Evolutionary conservation across 2,113 vertebrate genomes (phyloP).

Genomic region (Electrona antarctica): DNA sequence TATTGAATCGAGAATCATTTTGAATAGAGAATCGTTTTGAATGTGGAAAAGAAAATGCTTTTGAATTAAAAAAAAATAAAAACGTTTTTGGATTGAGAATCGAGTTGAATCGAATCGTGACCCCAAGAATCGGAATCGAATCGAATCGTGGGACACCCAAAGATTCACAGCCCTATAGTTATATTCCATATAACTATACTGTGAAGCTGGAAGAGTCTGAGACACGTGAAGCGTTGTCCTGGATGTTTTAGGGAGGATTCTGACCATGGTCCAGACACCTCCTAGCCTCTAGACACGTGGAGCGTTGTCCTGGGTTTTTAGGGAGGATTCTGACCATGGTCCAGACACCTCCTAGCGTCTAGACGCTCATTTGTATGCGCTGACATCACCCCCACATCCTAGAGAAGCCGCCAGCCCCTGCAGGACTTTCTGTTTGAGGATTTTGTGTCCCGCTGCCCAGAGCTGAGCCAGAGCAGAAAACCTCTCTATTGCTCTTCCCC

Average conservation of each 20-base stretch:
- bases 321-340: constrained; percentile 41
- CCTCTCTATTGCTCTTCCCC: too few relatives aligned
- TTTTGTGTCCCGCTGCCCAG: constrained; percentile 52
- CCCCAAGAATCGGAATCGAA: too few relatives aligned
- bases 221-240: constrained; percentile 58
- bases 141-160: too few relatives aligned
- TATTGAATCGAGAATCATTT: too few relatives aligned
- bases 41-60: too few relatives aligned
- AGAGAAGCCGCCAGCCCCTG: constrained; percentile 44
- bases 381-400: constrained; percentile 56
- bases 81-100: too few relatives aligned
- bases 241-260: constrained; percentile 33
- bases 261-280: constrained; percentile 50
- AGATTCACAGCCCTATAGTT: too few relatives aligned
- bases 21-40: too few relatives aligned
- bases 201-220: too few relatives aligned
- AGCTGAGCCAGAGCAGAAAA: constrained; percentile 4
- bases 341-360: constrained; percentile 59
- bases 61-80: too few relatives aligned
- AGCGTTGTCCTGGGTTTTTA: constrained; percentile 52
- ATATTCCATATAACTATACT: too few relatives aligned
- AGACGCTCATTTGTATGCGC: constrained; percentile 71
- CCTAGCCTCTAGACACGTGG: constrained; percentile 50
- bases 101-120: too few relatives aligned
- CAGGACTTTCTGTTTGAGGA: constrained; percentile 54